Percentiles rank a stretch among this genome's conserved stretches.
phyloP scores from a whole-genome alignment of 1,140 invertebrate genomes.

The Drosophila arawakana region DNA sequence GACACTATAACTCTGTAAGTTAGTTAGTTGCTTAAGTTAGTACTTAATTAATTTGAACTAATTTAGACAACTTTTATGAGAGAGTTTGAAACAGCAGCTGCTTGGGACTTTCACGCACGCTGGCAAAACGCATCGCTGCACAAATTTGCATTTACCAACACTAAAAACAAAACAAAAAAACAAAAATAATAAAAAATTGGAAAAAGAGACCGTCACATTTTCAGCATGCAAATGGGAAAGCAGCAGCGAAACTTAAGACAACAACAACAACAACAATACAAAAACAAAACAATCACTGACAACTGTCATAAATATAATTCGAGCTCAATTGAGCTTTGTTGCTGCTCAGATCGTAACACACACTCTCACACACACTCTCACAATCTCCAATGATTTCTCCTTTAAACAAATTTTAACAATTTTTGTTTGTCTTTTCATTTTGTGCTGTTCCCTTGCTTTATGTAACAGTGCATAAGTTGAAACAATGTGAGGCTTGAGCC shows the following conservation, averaged over 20 bases:
- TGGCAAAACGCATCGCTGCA: slow-evolving; percentile 75
- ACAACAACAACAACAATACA: slow-evolving; percentile 22
- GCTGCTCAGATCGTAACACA: slow-evolving; percentile 61
- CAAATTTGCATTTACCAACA: slow-evolving; percentile 71
- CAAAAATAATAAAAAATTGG: not conserved
- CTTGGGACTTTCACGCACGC: slow-evolving; percentile 70
- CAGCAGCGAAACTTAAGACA: slow-evolving; percentile 49
- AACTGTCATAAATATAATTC: slow-evolving; percentile 82
- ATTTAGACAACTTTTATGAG: not conserved
- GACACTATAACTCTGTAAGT: too few species aligned
- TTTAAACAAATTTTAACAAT: slow-evolving; percentile 64
- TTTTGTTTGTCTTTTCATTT: slow-evolving; percentile 19
- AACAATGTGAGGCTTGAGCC: slow-evolving; percentile 50
- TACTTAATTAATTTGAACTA: not conserved
- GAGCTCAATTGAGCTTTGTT: slow-evolving; percentile 71
- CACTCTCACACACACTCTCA: slow-evolving; percentile 18
- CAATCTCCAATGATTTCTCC: slow-evolving; percentile 68
- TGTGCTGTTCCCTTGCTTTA: slow-evolving; percentile 42
- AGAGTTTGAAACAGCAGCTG: slow-evolving; percentile 30
- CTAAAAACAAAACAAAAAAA: not conserved
- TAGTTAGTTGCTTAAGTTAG: not conserved
- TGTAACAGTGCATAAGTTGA: slow-evolving; percentile 69
- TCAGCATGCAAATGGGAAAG: slow-evolving; percentile 70
- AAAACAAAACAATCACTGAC: slow-evolving; percentile 47
- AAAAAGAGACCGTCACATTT: slow-evolving; percentile 37